phyloP scores from a whole-genome alignment of 2,888 invertebrate species.

The Sipunculus nudus region DNA sequence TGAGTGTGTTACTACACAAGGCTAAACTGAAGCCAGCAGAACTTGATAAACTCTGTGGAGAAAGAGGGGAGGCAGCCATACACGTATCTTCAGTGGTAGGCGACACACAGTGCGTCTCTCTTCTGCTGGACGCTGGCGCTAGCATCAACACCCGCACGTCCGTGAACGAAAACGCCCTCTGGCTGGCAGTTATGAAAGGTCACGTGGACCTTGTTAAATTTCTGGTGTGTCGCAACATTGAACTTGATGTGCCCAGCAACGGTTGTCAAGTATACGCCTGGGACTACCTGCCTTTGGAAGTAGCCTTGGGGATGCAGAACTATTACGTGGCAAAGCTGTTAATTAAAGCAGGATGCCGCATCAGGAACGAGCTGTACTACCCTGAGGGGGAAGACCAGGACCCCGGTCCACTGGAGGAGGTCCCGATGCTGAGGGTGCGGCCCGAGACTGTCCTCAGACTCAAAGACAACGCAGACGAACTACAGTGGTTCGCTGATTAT shows the following conservation, averaged over 20 bases:
- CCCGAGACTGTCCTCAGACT: constrained; percentile 13
- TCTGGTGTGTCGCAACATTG: constrained; percentile 24
- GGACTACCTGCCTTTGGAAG: constrained; percentile 30
- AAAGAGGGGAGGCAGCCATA: constrained; percentile 28
- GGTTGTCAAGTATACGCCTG: constrained; percentile 30
- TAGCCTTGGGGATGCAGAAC: constrained; percentile 20
- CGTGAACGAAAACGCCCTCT: constrained; percentile 29
- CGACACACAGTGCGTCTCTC: background rate
- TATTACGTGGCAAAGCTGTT: constrained; percentile 20
- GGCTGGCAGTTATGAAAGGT: constrained; percentile 33
- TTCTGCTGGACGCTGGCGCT: constrained; percentile 18
- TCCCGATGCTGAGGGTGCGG: constrained; percentile 21
- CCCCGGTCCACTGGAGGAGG: background rate
- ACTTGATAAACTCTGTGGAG: constrained; percentile 29
- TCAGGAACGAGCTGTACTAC: constrained; percentile 17
- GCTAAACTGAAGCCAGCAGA: constrained; percentile 21
- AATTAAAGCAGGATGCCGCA: constrained; percentile 21
- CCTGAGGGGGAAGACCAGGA: background rate
- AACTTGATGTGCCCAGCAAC: constrained; percentile 25
- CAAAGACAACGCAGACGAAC: background rate
- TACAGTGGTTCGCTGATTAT: constrained; percentile 15
- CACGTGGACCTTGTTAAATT: constrained; percentile 16
- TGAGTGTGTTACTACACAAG: constrained; percentile 9
- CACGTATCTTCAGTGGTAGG: constrained; percentile 33
- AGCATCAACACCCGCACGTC: constrained; percentile 25